Percentiles rank a stretch among this genome's conserved stretches.
phyloP scores from a whole-genome alignment of 2,888 invertebrate genomes.

The Latrodectus hesperus region DNA sequence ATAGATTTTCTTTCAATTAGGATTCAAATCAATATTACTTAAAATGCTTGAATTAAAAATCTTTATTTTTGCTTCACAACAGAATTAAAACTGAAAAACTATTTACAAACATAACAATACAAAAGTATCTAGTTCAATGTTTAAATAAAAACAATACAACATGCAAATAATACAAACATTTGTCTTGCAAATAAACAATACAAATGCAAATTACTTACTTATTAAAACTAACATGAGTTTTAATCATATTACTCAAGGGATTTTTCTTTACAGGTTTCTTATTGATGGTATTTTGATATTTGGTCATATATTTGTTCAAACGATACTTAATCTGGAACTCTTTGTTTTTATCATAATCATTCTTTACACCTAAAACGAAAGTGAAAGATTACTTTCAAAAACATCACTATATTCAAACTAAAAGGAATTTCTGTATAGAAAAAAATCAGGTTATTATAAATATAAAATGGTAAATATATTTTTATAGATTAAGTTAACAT shows the following conservation, averaged over 20 bases:
- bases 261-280: slow-evolving; percentile 71
- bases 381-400: neutral
- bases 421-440: neutral
- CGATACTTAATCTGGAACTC: slow-evolving; percentile 80
- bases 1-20: no score
- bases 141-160: no score
- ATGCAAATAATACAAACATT: no score
- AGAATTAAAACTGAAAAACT: no score
- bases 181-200: no score
- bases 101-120: no score
- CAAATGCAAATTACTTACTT: slow-evolving; percentile 11
- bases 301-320: slow-evolving; percentile 80
- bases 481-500: neutral
- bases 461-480: no score
- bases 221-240: slow-evolving; percentile 30
- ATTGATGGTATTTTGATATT: slow-evolving; percentile 81
- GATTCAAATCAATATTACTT: no score
- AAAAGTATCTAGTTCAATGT: no score
- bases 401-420: neutral
- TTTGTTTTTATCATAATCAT: slow-evolving; percentile 65
- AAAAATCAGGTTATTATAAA: no score
- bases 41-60: no score
- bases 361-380: slow-evolving; percentile 46
- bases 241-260: slow-evolving; percentile 41
- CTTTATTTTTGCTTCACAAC: no score